Evolutionary conservation across 1,140 invertebrate species (phyloP), one percentile per base, ranked within the genome.

Genomic region (Melipona quadrifasciata): DNA sequence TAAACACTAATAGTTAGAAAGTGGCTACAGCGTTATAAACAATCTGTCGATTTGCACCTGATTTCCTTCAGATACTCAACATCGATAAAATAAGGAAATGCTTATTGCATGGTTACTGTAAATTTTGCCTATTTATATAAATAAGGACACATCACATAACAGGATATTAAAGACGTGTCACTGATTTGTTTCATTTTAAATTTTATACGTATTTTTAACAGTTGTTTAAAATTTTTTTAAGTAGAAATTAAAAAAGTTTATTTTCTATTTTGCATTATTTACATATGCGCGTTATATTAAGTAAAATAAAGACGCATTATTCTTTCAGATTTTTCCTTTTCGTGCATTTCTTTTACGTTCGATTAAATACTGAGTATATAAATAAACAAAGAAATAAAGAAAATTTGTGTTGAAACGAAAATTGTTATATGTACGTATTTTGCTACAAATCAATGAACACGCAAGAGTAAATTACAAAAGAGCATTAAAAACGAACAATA

Each of bases 1-100:
- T 75, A 88, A 85, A 61, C 58, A 71, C 34, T 79, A 65, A 82
- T 79, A 85, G 75, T 72, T 85, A 79, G 68, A 78, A 61, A 64
- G 51, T 80, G 80, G 21, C 73, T 84, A 80, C 55, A 34, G n/a
- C 74, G 39, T 57, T 75, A 81, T 64, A 78, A 84, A 67, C 34
- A 34, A 82, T 82, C 74, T 74, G 64, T 53, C 81, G n/a, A 67
- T 77, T 76, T 77, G 81, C 81, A 82, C 51, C 51, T 67, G 47
- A 64, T 65, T 77, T 82, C 53, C 74, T 78, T 82, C 51, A 24
- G 67, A 82, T 76, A 82, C 31, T 82, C 73, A 11, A 58, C 19
- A 24, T 70, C 47, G 58, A 70, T 77, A 58, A 68, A 58, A 47
- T 53, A 77, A 68, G 31, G 64, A 65, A 72, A 57, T 47, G 61